Evolutionary conservation across 1,140 invertebrate genomes (phyloP).

Genomic region (Hormaphis cornu): DNA sequence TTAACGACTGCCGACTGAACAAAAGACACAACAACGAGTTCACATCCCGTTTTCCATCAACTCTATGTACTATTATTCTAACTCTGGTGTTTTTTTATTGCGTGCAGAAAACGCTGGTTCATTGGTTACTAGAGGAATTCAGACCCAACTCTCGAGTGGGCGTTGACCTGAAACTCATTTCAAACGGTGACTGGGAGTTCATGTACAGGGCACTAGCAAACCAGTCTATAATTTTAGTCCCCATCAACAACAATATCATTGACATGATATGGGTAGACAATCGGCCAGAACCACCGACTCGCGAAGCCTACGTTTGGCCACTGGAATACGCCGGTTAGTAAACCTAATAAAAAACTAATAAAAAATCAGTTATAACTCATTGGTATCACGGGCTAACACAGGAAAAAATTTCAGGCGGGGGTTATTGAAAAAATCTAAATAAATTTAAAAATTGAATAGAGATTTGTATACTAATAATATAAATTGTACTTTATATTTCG

Average conservation of each 20-base stretch:
- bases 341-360: no score
- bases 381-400: no score
- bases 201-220: slow-evolving; percentile 51
- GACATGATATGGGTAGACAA: slow-evolving; percentile 59
- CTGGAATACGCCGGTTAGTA: slow-evolving; percentile 35
- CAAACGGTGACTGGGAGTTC: slow-evolving; percentile 53
- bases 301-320: slow-evolving; percentile 34
- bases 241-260: slow-evolving; percentile 67
- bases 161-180: slow-evolving; percentile 67
- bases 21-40: no score
- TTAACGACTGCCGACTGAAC: no score
- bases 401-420: neutral
- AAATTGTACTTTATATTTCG: no score
- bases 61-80: no score
- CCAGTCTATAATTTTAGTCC: slow-evolving; percentile 46
- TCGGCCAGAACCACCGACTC: slow-evolving; percentile 33
- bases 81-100: no score
- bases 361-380: no score
- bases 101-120: slow-evolving; percentile 31
- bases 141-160: slow-evolving; percentile 59
- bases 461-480: no score
- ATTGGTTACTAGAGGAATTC: slow-evolving; percentile 55
- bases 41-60: no score
- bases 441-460: no score
- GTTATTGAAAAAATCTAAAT: no score